Conservation (phyloP, 2,888 invertebrate genomes). For the Keiferia lycopersicella region DNA sequence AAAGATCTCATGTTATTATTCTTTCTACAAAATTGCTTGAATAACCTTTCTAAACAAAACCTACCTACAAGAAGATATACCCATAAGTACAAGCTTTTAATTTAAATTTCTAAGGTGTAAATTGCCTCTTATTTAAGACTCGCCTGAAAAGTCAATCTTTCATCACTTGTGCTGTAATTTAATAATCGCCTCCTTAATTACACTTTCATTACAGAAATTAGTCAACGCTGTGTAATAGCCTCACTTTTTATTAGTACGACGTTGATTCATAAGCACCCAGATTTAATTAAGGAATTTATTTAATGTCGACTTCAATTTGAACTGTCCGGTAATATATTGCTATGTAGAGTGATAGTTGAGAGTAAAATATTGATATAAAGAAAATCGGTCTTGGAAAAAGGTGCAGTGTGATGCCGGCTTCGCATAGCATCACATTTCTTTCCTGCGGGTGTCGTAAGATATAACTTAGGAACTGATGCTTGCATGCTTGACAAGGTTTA, state of each 20-base stretch:
- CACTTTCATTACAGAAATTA: constrained; percentile 58
- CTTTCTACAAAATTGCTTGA: too few species aligned
- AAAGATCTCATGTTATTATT: too few species aligned
- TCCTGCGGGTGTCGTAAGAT: too few species aligned
- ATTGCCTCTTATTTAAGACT: not conserved
- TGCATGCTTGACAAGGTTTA: too few species aligned
- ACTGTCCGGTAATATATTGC: constrained; percentile 11
- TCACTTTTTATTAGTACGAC: constrained; percentile 47
- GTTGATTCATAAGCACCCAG: constrained; percentile 45
- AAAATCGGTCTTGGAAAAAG: too few species aligned
- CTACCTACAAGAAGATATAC: too few species aligned
- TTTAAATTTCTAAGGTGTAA: constrained; percentile 9
- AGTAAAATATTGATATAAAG: not conserved
- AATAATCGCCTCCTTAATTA: constrained; percentile 43
- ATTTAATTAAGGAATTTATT: constrained; percentile 37
- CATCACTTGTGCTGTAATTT: constrained; percentile 20
- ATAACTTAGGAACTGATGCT: too few species aligned
- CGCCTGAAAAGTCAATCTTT: constrained; percentile 12
- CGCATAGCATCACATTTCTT: too few species aligned
- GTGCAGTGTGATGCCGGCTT: too few species aligned
- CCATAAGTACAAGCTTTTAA: too few species aligned
- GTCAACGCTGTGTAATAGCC: constrained; percentile 44
- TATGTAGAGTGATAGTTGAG: not conserved
- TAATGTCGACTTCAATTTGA: constrained; percentile 27
- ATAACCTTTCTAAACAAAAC: too few species aligned